Evolutionary conservation across 2,888 invertebrate genomes (phyloP), one percentile per base, ranked within the genome.

Genomic region (Dynastes grantii): DNA sequence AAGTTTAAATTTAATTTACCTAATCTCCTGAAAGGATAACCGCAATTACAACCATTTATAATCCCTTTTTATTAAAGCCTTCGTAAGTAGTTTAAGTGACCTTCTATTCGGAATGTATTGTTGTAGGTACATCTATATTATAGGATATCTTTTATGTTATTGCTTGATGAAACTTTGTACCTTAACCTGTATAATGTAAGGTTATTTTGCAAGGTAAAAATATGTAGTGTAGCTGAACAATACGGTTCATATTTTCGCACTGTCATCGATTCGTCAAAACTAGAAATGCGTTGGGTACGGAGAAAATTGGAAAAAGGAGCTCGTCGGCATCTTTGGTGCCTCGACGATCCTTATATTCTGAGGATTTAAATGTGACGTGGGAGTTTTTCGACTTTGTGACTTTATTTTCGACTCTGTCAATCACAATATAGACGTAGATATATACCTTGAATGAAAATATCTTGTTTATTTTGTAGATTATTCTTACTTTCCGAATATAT

Each of bases 191-290:
- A 45, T 2, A 45, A 11, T 11, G 37, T 5, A 45, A 45, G 45
- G 2, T 45, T 45, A 8, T 45, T 45, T 45, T 45, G 9, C 2
- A 1, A 4, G 11, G 45, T 45, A 45, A 70, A 70, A 58, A 51
- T 73, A 53, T 58, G 9, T 53, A 49, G 58, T 75, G 22, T 40
- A 13, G 1, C n/a, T 6, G 13, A 22, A 67, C 76, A 76, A 76
- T 65, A 11, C 27, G 5, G 55, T 76, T 29, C 51, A 67, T 49
- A 65, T 76, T 76, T 67, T 55, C 40, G 67, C 51, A 27, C 76
- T 76, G 76, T 76, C 76, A 64, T 32, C 76, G 67, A n/a, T 37
- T 53, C 67, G 65, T 76, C 76, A 76, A 76, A 65, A 63, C 51
- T 5, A 37, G 27, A 49, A 65, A 71, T 13, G 51, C 32, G 0